Percentiles rank a stretch among this genome's conserved stretches.
Conservation (phyloP, 1,140 invertebrate species). For the Lanistes nyassanus region DNA sequence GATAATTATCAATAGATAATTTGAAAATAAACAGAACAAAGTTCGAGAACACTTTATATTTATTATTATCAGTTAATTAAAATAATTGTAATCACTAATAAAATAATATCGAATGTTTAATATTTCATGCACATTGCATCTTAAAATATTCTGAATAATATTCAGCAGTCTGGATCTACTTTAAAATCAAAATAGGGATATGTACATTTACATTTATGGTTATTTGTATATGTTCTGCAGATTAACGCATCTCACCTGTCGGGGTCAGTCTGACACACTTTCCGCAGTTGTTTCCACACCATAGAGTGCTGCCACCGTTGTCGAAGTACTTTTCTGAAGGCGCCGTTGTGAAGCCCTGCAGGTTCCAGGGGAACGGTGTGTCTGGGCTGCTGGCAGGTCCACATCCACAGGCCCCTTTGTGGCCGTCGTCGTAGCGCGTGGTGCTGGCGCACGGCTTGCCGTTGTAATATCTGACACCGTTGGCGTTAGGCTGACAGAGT, state of each 20-base stretch:
- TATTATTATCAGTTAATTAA: background rate
- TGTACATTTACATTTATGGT: background rate
- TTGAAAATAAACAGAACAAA: too few species aligned
- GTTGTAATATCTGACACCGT: constrained; percentile 34
- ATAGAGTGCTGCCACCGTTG: constrained; percentile 10
- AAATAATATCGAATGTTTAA: background rate
- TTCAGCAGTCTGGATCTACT: background rate
- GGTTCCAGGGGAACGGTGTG: constrained; percentile 28
- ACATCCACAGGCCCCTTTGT: constrained; percentile 51
- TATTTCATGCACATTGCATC: background rate
- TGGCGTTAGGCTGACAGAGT: constrained; percentile 35
- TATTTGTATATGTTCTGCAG: background rate
- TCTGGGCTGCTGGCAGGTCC: constrained; percentile 36
- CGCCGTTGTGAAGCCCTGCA: constrained; percentile 29
- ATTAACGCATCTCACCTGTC: constrained; percentile 34
- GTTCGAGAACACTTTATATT: too few species aligned
- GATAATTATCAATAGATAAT: too few species aligned
- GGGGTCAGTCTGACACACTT: constrained; percentile 44
- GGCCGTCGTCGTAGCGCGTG: constrained; percentile 42
- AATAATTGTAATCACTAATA: background rate
- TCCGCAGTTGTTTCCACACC: constrained; percentile 45
- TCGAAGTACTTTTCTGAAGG: constrained; percentile 40
- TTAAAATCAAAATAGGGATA: background rate
- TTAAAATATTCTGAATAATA: background rate
- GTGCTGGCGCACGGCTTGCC: constrained; percentile 49